Evolutionary conservation across 1,140 invertebrate species (phyloP).

Genomic region (Phenacoccus solenopsis): DNA sequence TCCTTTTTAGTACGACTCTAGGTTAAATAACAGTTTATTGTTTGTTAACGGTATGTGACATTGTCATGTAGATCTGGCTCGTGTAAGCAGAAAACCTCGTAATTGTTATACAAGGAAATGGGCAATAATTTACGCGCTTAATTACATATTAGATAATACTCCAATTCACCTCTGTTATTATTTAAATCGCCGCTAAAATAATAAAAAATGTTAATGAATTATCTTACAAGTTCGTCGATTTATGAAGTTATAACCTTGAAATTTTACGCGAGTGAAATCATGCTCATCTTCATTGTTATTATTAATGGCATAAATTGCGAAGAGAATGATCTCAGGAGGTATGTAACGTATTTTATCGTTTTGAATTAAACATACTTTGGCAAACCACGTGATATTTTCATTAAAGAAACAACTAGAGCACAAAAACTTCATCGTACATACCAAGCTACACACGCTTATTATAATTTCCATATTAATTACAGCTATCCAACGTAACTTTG

Average conservation of each 20-base stretch:
- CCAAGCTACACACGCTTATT: not conserved
- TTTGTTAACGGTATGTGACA: slow-evolving; percentile 1
- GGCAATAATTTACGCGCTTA: not conserved
- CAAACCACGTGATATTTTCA: too few relatives aligned
- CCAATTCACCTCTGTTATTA: not conserved
- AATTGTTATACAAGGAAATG: not conserved
- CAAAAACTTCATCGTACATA: not conserved
- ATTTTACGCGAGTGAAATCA: too few relatives aligned
- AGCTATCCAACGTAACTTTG: not conserved
- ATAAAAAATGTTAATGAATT: too few relatives aligned
- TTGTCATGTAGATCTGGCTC: not conserved
- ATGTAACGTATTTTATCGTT: too few relatives aligned
- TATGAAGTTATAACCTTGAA: too few relatives aligned
- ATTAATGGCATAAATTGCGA: too few relatives aligned
- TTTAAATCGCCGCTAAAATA: too few relatives aligned
- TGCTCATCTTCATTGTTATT: too few relatives aligned
- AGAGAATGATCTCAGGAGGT: too few relatives aligned
- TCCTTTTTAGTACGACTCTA: not conserved
- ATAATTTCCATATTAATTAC: too few relatives aligned
- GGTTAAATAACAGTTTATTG: slow-evolving; percentile 3
- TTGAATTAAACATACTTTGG: too few relatives aligned
- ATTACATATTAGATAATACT: not conserved
- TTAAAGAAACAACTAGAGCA: not conserved
- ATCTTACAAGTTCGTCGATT: too few relatives aligned
- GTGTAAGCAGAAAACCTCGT: not conserved